Conservation (phyloP, 2,113 vertebrate genomes). For the Archilochus colubris region DNA sequence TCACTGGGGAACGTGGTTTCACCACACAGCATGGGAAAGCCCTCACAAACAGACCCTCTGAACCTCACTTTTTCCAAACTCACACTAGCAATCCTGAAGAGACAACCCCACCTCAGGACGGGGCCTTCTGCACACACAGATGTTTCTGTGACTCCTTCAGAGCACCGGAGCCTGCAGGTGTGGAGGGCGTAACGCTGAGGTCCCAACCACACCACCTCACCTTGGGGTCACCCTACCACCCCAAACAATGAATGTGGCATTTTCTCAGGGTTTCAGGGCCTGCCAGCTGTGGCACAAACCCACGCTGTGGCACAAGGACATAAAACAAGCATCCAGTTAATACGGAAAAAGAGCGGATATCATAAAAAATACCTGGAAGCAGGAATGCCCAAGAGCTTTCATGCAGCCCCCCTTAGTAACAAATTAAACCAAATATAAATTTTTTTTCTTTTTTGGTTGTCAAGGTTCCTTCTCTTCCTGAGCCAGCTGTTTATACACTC, state of each 20-base stretch:
- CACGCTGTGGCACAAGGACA: rapidly evolving
- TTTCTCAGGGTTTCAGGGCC: background rate
- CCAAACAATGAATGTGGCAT: rapidly evolving
- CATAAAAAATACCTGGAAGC: background rate
- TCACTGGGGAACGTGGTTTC: rapidly evolving
- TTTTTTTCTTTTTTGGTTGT: rapidly evolving
- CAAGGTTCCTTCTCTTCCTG: background rate
- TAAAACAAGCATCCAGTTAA: rapidly evolving
- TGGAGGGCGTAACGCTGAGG: rapidly evolving
- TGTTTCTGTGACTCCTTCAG: rapidly evolving
- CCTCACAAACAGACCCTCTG: rapidly evolving
- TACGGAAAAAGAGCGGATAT: rapidly evolving
- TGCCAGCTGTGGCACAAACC: background rate
- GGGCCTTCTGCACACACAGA: background rate
- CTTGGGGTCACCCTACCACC: background rate
- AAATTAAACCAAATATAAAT: background rate
- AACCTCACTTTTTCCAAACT: background rate
- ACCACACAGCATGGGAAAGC: rapidly evolving
- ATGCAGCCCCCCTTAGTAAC: background rate
- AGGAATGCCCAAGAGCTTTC: background rate
- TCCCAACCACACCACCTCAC: background rate
- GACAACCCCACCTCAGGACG: background rate
- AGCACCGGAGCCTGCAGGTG: rapidly evolving
- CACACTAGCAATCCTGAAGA: too few relatives aligned
- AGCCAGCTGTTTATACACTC: background rate